phyloP scores from a whole-genome alignment of 2,113 vertebrate genomes.

The Ammodytes marinus region DNA sequence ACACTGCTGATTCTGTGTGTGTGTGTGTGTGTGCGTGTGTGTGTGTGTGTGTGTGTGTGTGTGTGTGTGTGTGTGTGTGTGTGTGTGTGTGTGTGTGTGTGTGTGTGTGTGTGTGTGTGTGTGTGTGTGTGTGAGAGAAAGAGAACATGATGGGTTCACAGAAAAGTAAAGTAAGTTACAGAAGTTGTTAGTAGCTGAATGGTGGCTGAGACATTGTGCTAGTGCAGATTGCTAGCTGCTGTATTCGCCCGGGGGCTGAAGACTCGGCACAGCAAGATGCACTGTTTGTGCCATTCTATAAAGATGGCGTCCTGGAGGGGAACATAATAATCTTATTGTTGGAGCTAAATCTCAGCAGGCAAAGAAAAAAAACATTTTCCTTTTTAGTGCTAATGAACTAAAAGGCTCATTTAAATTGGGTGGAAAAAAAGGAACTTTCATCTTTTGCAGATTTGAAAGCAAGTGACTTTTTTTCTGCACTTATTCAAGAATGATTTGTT shows the following conservation, averaged over 20 bases:
- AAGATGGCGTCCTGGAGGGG: conserved; percentile 12
- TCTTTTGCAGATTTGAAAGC: not conserved
- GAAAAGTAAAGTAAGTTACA: conserved; percentile 29
- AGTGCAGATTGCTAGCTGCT: conserved; percentile 28
- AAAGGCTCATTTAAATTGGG: not conserved
- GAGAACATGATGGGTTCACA: conserved; percentile 5
- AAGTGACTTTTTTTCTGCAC: not conserved
- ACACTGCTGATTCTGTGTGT: conserved; percentile 9
- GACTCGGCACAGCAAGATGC: conserved; percentile 28
- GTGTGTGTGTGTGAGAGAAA: conserved; percentile 8
- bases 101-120: conserved; percentile 17
- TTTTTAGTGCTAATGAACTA: conserved; percentile 8
- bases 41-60: conserved; percentile 5
- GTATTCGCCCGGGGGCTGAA: conserved; percentile 27
- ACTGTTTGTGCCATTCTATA: conserved; percentile 44
- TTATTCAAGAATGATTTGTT: conserved; percentile 10
- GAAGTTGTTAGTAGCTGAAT: conserved; percentile 50
- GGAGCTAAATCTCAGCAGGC: conserved; percentile 9
- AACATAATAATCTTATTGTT: conserved; percentile 29
- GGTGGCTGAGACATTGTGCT: conserved; percentile 34
- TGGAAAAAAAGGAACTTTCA: not conserved
- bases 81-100: not conserved
- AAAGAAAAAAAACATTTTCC: conserved; percentile 15
- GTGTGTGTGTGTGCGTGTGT: conserved; percentile 7
- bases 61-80: not conserved